Conservation (phyloP, 2,797 vertebrate species). For the Acipenser ruthenus region DNA sequence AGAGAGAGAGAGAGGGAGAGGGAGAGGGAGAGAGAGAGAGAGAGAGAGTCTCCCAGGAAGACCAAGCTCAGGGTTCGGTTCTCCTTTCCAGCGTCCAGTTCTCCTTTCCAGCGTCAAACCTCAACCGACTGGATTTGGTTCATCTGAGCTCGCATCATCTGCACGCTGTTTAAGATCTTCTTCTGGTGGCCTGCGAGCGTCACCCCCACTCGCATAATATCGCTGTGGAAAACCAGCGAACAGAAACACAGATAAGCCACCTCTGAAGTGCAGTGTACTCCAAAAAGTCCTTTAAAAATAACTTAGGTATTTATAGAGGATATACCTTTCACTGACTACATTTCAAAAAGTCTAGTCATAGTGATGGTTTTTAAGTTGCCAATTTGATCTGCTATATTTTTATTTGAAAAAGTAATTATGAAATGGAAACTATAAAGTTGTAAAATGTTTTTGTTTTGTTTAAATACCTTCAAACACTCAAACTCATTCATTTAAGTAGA, state of each 20-base stretch:
- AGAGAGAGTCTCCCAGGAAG: conserved; percentile 39
- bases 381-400: too few relatives aligned
- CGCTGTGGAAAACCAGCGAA: conserved; percentile 55
- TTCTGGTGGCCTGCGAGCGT: conserved; percentile 97
- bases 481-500: too few relatives aligned
- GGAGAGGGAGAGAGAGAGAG: conserved; percentile 27
- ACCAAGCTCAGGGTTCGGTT: conserved; percentile 38
- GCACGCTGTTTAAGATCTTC: conserved; percentile 98
- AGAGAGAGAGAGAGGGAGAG: conserved; percentile 19
- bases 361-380: too few relatives aligned
- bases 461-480: too few relatives aligned
- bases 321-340: too few relatives aligned
- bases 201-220: conserved; percentile 94
- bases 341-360: too few relatives aligned
- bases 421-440: too few relatives aligned
- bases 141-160: conserved; percentile 99
- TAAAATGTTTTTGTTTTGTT: too few relatives aligned
- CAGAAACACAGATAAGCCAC: background rate
- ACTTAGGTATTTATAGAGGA: too few relatives aligned
- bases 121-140: conserved; percentile 98
- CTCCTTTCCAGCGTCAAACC: conserved; percentile 64
- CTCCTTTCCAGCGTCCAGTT: background rate
- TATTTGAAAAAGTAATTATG: too few relatives aligned
- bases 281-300: background rate
- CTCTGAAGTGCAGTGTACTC: conserved; percentile 4